phyloP scores from a whole-genome alignment of 2,113 vertebrate genomes.

The Ailurus styani region DNA sequence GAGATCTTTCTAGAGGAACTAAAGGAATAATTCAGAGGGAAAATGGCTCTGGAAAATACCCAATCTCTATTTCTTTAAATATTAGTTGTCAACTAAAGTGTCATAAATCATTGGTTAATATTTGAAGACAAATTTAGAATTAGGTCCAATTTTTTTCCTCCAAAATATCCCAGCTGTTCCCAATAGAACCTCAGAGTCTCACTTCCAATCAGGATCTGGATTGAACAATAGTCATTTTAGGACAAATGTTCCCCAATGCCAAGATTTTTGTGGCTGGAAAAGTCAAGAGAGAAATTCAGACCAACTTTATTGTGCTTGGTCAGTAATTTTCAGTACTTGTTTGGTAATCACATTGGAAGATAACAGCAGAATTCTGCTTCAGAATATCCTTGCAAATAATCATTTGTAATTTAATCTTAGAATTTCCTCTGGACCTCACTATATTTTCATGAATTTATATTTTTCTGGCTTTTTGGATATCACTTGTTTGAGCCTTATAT shows the following conservation, averaged over 20 bases:
- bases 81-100: neutral
- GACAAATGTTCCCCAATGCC: neutral
- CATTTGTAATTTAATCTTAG: neutral
- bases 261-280: neutral
- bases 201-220: neutral
- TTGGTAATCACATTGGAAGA: neutral
- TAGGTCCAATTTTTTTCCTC: neutral
- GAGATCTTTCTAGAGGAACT: neutral
- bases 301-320: neutral
- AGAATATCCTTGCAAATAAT: neutral
- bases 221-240: neutral
- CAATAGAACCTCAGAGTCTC: neutral
- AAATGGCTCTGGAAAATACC: neutral
- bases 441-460: neutral
- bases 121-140: slow-evolving; percentile 32
- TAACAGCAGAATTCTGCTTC: neutral
- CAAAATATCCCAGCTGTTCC: slow-evolving; percentile 1
- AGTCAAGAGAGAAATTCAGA: neutral
- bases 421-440: neutral
- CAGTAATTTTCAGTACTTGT: neutral
- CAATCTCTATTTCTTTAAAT: slow-evolving; percentile 40
- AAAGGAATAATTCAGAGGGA: neutral
- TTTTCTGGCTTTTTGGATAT: neutral
- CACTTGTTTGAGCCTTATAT: neutral
- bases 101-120: slow-evolving; percentile 25